Conservation (phyloP, 2,888 invertebrate genomes). For the Hirtodrosophila cameraria region DNA sequence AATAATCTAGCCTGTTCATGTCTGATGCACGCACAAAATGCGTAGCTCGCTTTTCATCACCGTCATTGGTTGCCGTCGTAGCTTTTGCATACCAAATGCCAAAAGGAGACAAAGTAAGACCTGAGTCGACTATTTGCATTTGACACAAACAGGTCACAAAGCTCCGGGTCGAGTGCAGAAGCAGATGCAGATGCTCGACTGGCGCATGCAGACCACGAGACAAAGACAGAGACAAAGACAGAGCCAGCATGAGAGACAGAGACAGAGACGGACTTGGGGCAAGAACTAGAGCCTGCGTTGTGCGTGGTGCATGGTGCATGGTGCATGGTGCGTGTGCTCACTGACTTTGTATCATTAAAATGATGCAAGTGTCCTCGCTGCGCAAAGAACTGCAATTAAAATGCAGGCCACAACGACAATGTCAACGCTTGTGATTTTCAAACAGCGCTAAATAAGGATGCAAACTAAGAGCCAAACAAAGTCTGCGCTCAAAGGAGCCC, state of each 20-base stretch:
- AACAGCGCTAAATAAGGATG: conserved; percentile 32
- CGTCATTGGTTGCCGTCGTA: conserved; percentile 22
- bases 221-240: background rate
- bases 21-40: conserved; percentile 26
- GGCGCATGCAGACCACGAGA: conserved; percentile 15
- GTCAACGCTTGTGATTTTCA: conserved; percentile 26
- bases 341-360: conserved; percentile 56
- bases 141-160: conserved; percentile 45
- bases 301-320: too few species aligned
- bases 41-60: conserved; percentile 32
- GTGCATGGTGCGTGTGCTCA: conserved; percentile 34
- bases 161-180: background rate
- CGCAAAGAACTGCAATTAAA: conserved; percentile 59
- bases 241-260: too few species aligned
- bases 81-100: conserved; percentile 47
- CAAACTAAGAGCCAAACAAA: background rate
- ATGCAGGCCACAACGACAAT: conserved; percentile 54
- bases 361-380: conserved; percentile 34
- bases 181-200: conserved; percentile 1
- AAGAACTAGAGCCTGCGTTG: background rate
- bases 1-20: conserved; percentile 6
- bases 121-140: conserved; percentile 48
- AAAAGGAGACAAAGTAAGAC: conserved; percentile 19
- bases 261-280: conserved; percentile 1
- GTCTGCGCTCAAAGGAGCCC: background rate